These are phyloP conservation scores for rat (Rattus norvegicus) DNA, from an alignment of 2,113 vertebrate species.

Conservation along the genomic window GRCr8 NC_086024.1:82105001-82105500, in stretches of 20 bases:
- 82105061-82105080: constrained; percentile 1
- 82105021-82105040: background rate
- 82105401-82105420: too few relatives aligned
- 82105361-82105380: too few relatives aligned
- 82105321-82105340: background rate
- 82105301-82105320: background rate
- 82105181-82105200: constrained; percentile 11
- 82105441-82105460: too few relatives aligned
- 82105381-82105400: too few relatives aligned
- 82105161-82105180: background rate
- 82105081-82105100: background rate
- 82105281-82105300: background rate
- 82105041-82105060: constrained; percentile 23
- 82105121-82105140: background rate
- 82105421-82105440: too few relatives aligned
- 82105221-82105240: background rate
- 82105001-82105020: background rate
- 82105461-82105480: too few relatives aligned
- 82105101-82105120: background rate
- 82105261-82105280: constrained; percentile 53
- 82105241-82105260: background rate
- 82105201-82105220: background rate
- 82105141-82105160: background rate
- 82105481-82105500: background rate
- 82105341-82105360: too few relatives aligned